Evolutionary conservation across 2,888 invertebrate species (phyloP).

Genomic region (Hirtodrosophila histrioides): DNA sequence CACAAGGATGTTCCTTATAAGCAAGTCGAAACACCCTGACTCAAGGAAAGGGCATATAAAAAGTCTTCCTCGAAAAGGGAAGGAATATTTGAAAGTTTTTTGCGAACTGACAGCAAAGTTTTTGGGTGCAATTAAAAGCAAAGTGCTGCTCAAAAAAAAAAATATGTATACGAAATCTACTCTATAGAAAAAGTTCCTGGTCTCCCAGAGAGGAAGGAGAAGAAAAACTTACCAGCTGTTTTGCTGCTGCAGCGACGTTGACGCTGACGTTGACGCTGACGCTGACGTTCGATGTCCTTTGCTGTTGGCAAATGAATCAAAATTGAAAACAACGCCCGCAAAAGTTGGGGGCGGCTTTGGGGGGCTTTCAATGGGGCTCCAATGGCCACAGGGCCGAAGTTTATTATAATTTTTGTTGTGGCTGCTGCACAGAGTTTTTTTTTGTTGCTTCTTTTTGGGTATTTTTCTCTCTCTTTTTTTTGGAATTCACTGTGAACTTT

Average conservation of each 20-base stretch:
- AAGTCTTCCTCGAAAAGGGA: conserved; percentile 13
- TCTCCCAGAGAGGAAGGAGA: not conserved
- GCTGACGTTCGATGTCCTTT: conserved; percentile 24
- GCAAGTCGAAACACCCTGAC: conserved; percentile 1
- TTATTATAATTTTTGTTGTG: conserved; percentile 18
- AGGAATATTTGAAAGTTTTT: conserved; percentile 17
- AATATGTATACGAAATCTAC: conserved; percentile 10
- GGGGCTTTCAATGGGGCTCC: not conserved
- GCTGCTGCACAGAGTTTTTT: not conserved
- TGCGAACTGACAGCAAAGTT: conserved; percentile 24
- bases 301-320: conserved; percentile 30
- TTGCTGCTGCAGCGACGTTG: conserved; percentile 44
- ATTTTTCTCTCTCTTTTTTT: conserved; percentile 5
- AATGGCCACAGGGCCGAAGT: conserved; percentile 31
- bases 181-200: conserved; percentile 22
- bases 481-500: conserved; percentile 30
- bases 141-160: conserved; percentile 37
- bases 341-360: not conserved
- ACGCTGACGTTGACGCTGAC: conserved; percentile 22
- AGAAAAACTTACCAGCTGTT: conserved; percentile 51
- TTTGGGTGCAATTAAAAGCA: conserved; percentile 46
- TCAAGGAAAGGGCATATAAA: conserved; percentile 1
- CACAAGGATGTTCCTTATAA: too few species aligned
- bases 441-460: not conserved
- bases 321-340: conserved; percentile 33